Evolutionary conservation across 2,113 vertebrate species (phyloP), one percentile per base, ranked within the genome.

Genomic region (Cepphus grylle): DNA sequence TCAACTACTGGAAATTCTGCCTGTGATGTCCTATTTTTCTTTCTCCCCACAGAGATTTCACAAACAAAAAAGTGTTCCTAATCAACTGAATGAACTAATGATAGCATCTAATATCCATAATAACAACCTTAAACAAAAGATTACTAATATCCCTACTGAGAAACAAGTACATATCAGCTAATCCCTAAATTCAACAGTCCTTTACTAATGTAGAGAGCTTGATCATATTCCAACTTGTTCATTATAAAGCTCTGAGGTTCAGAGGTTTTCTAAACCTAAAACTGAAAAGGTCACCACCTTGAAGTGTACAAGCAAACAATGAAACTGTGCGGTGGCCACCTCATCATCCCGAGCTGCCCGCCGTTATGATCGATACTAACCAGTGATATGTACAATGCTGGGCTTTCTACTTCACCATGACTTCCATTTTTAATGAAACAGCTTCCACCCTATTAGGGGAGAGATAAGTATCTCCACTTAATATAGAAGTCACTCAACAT

Each of bases 401-500:
- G 52, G 26, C 34, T 40, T 80, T 84, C 30, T 34, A 25, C 52
- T 88, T 55, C 71, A 70, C 45, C 56, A 27, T 5, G 0, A 67
- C 72, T 56, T 69, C 69, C 81, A 29, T 42, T 70, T 66, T 77
- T 22, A 86, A 50, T 73, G 59, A 49, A 95, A 86, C 27, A 62
- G 61, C 22, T 90, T 83, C 49, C 58, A 25, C 34, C 30, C 62
- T 82, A 18, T 49, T 81, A 84, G 47, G 53, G 49, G 17, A 70
- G 40, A 89, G 95, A 89, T 84, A 91, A 78, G 40, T 29, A 95
- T 83, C 86, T 92, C 58, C 53, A 79, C 61, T 81, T 94, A 74
- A 86, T 95, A 89, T 10, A 86, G 42, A 78, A 96, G 86, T 94
- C 86, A 78, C 67, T 95, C 83, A 92, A 89, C 86, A 71, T 91